Base-by-base conservation (phyloP, 1,140 invertebrate species). In the Drosophila obscura region DNA sequence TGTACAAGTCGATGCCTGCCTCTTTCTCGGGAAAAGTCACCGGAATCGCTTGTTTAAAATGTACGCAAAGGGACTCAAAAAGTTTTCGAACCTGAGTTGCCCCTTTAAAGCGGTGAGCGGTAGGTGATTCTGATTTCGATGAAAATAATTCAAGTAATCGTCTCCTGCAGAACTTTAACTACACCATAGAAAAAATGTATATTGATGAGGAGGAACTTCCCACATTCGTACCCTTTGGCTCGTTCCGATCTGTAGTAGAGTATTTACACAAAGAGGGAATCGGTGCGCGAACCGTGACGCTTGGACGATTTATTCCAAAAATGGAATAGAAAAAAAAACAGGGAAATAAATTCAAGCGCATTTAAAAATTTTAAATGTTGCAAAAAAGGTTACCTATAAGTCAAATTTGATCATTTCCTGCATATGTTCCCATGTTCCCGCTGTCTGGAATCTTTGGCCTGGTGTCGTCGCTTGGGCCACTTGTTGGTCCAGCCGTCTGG, bases 81-180 rank as follows among this genome's bases (percentile, higher is more conserved):
- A 62, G 15, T 60, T 81, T 57, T 41, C 68, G 2, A 60, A 48
- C 43, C 22, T 81, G 0, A 48, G 48, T 8, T 85, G 81, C 22
- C 81, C 81, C 5, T 56, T 85, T 11, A 59, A 51, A 44, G 68
- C 73, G 13, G 81, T 84, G 11, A 76, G 76, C 31, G 8, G 9
- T 35, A 4, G 31, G 9, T 9, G 31, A 9, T 2, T 3, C 8
- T 35, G 3, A 4, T 35, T 9, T 9, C 8, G 3, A 13, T 13
- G 9, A 39, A 13, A 39, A 5, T 39, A 13, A 39, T 39, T 39
- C 11, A 39, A 39, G 11, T 13, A 39, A 22, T 15, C 9, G 9
- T 9, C 0, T 24, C 16, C 8, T 16, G 1, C 50, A 80, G 77
- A 65, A 80, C 5, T 58, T 59, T 0, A 59, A 41, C 4, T 75